Conservation (phyloP, 2,888 invertebrate species). For the Brenthis hecate region DNA sequence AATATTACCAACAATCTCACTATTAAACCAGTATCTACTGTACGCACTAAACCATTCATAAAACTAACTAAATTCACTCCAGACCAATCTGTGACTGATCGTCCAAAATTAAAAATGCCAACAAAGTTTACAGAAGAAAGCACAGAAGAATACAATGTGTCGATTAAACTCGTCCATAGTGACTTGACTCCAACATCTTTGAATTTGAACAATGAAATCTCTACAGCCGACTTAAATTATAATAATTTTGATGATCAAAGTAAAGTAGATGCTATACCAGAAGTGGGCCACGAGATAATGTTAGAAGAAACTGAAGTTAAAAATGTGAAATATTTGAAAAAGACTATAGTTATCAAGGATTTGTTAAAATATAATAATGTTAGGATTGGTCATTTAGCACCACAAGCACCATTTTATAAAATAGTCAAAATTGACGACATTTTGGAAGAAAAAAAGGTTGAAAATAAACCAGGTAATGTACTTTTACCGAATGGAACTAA, state of each 20-base stretch:
- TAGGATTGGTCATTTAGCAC: constrained; percentile 60
- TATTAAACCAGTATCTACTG: constrained; percentile 43
- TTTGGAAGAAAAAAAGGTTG: constrained; percentile 28
- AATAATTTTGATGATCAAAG: constrained; percentile 36
- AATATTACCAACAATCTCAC: constrained; percentile 42
- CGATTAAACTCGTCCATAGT: constrained; percentile 50
- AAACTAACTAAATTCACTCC: constrained; percentile 56
- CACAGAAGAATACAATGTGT: constrained; percentile 45
- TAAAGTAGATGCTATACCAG: constrained; percentile 52
- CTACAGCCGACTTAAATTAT: constrained; percentile 22
- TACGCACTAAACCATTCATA: constrained; percentile 46
- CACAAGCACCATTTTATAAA: constrained; percentile 67
- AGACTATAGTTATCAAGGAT: constrained; percentile 55
- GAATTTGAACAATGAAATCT: constrained; percentile 15
- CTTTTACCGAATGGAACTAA: constrained; percentile 61
- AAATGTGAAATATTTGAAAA: constrained; percentile 42
- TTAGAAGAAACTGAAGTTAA: constrained; percentile 54
- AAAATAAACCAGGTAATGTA: constrained; percentile 26
- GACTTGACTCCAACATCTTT: constrained; percentile 15
- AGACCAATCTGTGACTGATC: neutral
- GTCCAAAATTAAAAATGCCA: constrained; percentile 54
- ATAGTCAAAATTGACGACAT: constrained; percentile 64
- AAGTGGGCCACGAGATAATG: constrained; percentile 67
- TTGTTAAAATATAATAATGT: constrained; percentile 51
- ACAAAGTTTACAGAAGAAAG: constrained; percentile 50